Percentiles rank a stretch among this genome's conserved stretches.
phyloP scores from a whole-genome alignment of 1,140 invertebrate genomes.

The Drosophila obscura region DNA sequence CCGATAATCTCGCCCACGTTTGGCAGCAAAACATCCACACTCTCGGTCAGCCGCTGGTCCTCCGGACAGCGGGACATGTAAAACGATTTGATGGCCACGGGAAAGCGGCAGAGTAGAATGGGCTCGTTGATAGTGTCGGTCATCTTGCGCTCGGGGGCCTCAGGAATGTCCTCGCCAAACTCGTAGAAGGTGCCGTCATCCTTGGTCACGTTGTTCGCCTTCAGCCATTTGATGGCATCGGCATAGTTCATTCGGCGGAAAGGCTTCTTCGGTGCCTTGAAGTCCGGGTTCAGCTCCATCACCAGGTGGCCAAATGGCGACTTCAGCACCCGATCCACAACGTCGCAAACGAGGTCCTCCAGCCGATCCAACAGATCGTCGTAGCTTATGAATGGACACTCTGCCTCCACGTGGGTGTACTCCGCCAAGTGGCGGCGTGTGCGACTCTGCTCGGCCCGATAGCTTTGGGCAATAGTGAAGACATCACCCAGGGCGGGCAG shows the following conservation, averaged over 20 bases:
- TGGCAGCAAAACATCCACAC: slow-evolving; percentile 97
- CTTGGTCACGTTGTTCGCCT: slow-evolving; percentile 96
- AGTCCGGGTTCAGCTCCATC: slow-evolving; percentile 95
- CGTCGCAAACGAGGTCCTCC: slow-evolving; percentile 97
- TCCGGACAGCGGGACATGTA: slow-evolving; percentile 97
- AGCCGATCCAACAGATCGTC: slow-evolving; percentile 94
- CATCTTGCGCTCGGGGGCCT: slow-evolving; percentile 99
- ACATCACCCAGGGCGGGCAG: slow-evolving; percentile 97
- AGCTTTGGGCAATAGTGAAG: slow-evolving; percentile 98
- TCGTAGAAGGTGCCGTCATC: slow-evolving; percentile 98
- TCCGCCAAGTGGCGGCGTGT: slow-evolving; percentile 98
- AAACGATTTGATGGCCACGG: slow-evolving; percentile 98
- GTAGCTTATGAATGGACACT: slow-evolving; percentile 97
- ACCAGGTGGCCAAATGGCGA: slow-evolving; percentile 92
- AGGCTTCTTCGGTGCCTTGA: slow-evolving; percentile 93
- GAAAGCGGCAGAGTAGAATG: slow-evolving; percentile 97
- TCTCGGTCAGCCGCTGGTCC: slow-evolving; percentile 94
- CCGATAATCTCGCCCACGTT: slow-evolving; percentile 99
- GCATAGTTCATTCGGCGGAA: slow-evolving; percentile 97
- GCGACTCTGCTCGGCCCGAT: slow-evolving; percentile 97
- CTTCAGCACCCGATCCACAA: slow-evolving; percentile 94
- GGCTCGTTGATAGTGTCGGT: slow-evolving; percentile 98
- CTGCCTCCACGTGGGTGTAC: slow-evolving; percentile 98
- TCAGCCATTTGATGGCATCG: slow-evolving; percentile 97
- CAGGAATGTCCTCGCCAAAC: slow-evolving; percentile 99